phyloP scores from a whole-genome alignment of 2,797 vertebrate species.

The Pteropus rufus region DNA sequence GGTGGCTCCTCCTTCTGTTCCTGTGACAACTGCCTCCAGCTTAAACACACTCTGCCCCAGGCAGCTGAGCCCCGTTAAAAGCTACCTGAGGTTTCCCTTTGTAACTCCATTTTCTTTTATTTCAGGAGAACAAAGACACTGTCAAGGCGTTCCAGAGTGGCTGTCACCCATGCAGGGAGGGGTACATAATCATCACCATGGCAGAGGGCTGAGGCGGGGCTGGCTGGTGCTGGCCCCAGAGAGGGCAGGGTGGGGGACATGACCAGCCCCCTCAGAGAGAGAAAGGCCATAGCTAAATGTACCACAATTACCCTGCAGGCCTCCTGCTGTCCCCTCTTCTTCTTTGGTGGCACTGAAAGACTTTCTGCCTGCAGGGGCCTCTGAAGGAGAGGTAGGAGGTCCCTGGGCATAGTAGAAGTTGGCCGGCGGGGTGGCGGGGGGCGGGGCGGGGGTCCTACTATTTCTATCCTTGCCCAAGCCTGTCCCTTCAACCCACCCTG shows the following conservation, averaged over 20 bases:
- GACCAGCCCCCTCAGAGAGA: background rate
- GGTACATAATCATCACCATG: background rate
- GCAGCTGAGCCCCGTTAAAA: conserved; percentile 69
- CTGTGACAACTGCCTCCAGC: conserved; percentile 56
- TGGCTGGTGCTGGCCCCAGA: background rate
- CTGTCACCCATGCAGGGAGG: conserved; percentile 49
- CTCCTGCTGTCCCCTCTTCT: background rate
- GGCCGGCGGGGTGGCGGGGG: too few species aligned
- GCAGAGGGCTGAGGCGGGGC: background rate
- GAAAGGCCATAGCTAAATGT: background rate
- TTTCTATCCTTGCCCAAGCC: background rate
- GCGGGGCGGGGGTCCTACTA: too few species aligned
- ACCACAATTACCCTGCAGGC: background rate
- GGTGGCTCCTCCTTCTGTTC: background rate
- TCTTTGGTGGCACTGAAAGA: background rate
- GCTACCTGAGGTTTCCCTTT: conserved; percentile 72
- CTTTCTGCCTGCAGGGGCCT: background rate
- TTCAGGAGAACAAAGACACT: conserved; percentile 72
- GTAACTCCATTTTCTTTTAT: conserved; percentile 75
- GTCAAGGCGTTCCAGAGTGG: conserved; percentile 40
- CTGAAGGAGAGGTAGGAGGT: background rate
- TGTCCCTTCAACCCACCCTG: background rate
- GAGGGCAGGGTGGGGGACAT: background rate
- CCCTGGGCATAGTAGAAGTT: too few species aligned
- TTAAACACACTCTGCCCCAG: conserved; percentile 72